phyloP scores from a whole-genome alignment of 2,113 vertebrate genomes.

The Ornithorhynchus anatinus region DNA sequence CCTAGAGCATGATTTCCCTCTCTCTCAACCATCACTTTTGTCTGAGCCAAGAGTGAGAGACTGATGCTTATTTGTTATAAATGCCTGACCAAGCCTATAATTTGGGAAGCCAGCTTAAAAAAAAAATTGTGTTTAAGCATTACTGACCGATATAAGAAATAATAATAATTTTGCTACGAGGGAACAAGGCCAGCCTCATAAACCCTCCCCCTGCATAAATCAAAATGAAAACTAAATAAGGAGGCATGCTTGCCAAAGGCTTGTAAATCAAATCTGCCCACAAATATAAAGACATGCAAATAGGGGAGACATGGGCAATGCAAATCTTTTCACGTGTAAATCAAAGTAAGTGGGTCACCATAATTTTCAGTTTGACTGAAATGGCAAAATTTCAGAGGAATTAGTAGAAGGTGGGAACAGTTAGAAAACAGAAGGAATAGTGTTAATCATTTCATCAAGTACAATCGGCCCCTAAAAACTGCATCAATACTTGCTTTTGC shows the following conservation, averaged over 20 bases:
- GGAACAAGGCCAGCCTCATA: slow-evolving; percentile 20
- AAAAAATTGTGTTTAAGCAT: background rate
- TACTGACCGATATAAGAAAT: background rate
- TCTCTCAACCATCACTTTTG: background rate
- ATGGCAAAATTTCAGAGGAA: slow-evolving; percentile 67
- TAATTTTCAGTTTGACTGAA: slow-evolving; percentile 72
- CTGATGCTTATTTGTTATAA: slow-evolving; percentile 34
- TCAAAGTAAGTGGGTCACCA: slow-evolving; percentile 68
- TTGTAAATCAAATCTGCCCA: slow-evolving; percentile 66
- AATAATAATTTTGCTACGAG: slow-evolving; percentile 23
- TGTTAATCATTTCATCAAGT: slow-evolving; percentile 63
- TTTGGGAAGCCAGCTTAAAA: slow-evolving; percentile 13
- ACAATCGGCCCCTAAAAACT: slow-evolving; percentile 61
- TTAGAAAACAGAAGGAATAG: slow-evolving; percentile 64
- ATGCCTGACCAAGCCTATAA: slow-evolving; percentile 16
- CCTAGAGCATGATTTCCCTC: background rate
- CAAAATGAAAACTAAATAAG: slow-evolving; percentile 65
- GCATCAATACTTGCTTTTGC: slow-evolving; percentile 37
- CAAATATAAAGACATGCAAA: slow-evolving; percentile 73
- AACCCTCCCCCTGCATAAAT: slow-evolving; percentile 57
- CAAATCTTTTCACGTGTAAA: slow-evolving; percentile 70
- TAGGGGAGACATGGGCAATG: slow-evolving; percentile 58
- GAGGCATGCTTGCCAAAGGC: slow-evolving; percentile 55
- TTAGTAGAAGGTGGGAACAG: slow-evolving; percentile 65
- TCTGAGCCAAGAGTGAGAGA: slow-evolving; percentile 1